Evolutionary conservation across 2,888 invertebrate species (phyloP).

Genomic region (Leptopilina syphax): DNA sequence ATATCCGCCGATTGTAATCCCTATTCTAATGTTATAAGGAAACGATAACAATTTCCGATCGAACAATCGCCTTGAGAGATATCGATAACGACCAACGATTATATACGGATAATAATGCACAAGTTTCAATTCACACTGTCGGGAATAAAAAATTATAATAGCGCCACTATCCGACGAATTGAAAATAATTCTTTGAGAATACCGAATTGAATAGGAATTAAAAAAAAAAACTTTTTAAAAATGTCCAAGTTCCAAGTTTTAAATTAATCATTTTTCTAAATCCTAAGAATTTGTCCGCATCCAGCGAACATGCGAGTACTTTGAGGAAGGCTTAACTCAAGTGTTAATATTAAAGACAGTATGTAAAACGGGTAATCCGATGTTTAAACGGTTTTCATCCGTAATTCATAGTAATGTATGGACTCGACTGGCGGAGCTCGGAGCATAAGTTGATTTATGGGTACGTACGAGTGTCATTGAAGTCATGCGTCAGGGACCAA

Average conservation of each 20-base stretch:
- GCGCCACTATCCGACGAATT: too few species aligned
- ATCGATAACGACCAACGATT: constrained; percentile 71
- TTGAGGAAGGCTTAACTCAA: constrained; percentile 59
- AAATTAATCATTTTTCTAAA: background rate
- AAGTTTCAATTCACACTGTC: too few species aligned
- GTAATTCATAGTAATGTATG: constrained; percentile 76
- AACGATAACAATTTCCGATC: constrained; percentile 48
- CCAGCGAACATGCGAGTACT: constrained; percentile 45
- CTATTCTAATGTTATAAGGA: constrained; percentile 57
- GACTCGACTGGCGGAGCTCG: constrained; percentile 67
- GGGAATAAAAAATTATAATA: background rate
- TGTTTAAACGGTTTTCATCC: constrained; percentile 75
- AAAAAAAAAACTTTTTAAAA: too few species aligned
- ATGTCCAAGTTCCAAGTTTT: too few species aligned
- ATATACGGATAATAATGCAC: constrained; percentile 62
- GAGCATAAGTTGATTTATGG: constrained; percentile 72
- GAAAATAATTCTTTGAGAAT: too few species aligned
- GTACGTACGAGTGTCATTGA: constrained; percentile 74
- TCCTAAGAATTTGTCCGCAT: constrained; percentile 15
- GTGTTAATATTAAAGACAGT: constrained; percentile 73
- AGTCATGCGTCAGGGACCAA: constrained; percentile 64
- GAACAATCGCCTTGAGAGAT: constrained; percentile 62
- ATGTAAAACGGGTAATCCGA: constrained; percentile 75
- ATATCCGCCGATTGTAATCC: constrained; percentile 57
- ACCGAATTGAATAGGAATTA: too few species aligned